Evolutionary conservation across 1,140 invertebrate species (phyloP).

Genomic region (Callitettix versicolor): DNA sequence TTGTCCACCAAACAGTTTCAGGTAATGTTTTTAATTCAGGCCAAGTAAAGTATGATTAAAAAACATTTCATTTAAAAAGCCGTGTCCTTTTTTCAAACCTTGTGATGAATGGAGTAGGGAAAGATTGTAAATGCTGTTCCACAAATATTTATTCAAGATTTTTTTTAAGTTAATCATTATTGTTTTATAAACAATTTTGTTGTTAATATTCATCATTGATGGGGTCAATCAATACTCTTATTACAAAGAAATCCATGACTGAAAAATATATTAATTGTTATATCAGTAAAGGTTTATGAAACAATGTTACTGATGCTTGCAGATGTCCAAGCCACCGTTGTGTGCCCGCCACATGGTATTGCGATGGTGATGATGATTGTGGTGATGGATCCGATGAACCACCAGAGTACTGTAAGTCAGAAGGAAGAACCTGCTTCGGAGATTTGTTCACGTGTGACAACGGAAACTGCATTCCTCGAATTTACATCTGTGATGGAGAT

Average conservation of each 20-base stretch:
- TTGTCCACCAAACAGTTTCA: conserved; percentile 84
- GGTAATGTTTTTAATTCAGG: too few species aligned
- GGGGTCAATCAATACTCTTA: too few species aligned
- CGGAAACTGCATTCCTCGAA: conserved; percentile 90
- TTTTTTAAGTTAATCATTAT: too few species aligned
- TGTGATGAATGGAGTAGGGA: too few species aligned
- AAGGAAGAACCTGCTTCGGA: conserved; percentile 89
- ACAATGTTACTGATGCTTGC: background rate
- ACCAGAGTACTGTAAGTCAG: conserved; percentile 82
- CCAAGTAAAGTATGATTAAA: too few species aligned
- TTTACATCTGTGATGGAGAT: conserved; percentile 95
- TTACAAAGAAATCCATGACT: too few species aligned
- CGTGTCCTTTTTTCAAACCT: too few species aligned
- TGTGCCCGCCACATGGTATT: conserved; percentile 86
- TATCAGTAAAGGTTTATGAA: background rate
- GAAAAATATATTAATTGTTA: too few species aligned
- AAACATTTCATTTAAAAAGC: too few species aligned
- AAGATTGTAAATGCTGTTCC: background rate
- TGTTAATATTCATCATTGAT: too few species aligned
- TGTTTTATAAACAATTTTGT: too few species aligned
- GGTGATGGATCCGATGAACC: conserved; percentile 83
- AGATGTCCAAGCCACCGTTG: conserved; percentile 76
- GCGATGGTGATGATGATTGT: conserved; percentile 84
- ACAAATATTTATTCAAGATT: background rate
- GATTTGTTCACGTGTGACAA: conserved; percentile 94